A percentile compares a stretch with the other conserved stretches of the same genome.
Evolutionary conservation across 1,140 invertebrate genomes (phyloP).

Genomic region (Eumaeus atala): DNA sequence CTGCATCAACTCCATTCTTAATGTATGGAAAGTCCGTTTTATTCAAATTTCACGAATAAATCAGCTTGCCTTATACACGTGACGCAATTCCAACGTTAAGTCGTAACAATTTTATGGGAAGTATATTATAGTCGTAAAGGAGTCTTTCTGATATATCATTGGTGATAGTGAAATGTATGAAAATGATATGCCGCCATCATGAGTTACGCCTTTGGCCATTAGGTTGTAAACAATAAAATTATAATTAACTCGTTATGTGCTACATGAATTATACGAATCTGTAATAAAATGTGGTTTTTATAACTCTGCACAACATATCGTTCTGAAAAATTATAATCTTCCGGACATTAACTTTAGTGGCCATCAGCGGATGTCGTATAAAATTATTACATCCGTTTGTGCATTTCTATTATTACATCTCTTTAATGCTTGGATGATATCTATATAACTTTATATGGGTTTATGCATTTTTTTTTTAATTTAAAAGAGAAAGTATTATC

Average conservation of each 20-base stretch:
- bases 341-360: background rate
- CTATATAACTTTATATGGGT: too few species aligned
- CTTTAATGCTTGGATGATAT: too few species aligned
- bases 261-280: background rate
- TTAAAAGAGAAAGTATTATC: too few species aligned
- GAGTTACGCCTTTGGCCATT: constrained; percentile 3
- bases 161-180: constrained; percentile 21
- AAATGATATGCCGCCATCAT: constrained; percentile 4
- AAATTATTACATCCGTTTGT: too few species aligned
- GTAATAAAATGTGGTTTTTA: constrained; percentile 4
- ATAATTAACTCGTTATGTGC: constrained; percentile 7
- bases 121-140: constrained; percentile 30
- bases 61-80: constrained; percentile 15
- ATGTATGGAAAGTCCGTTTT: constrained; percentile 12
- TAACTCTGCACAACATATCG: background rate
- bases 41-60: constrained; percentile 11
- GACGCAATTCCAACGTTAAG: constrained; percentile 10
- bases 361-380: too few species aligned
- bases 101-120: constrained; percentile 30
- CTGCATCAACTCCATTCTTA: constrained; percentile 6
- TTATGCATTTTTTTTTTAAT: too few species aligned
- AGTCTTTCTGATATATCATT: constrained; percentile 17
- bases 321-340: constrained; percentile 10
- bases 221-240: constrained; percentile 10
- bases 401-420: too few species aligned